phyloP scores from a whole-genome alignment of 1,140 invertebrate species.

The Batillaria attramentaria region DNA sequence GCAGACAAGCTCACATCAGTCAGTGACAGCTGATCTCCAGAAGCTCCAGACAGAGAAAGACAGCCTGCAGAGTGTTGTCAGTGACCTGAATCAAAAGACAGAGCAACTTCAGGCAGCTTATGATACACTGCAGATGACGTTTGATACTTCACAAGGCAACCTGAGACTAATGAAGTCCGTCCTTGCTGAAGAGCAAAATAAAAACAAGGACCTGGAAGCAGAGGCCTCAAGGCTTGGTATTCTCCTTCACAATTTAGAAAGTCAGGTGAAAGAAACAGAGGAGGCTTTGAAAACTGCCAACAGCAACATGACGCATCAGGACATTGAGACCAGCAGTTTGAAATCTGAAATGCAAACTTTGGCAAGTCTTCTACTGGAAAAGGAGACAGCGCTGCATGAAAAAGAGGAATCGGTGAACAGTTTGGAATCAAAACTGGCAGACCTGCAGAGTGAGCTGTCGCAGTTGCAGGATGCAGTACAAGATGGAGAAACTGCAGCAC shows the following conservation, averaged over 20 bases:
- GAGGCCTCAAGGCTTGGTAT: neutral
- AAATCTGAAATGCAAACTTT: neutral
- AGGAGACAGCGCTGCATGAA: neutral
- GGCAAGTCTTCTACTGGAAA: neutral
- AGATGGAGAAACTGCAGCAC: neutral
- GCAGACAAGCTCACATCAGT: neutral
- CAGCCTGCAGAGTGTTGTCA: neutral
- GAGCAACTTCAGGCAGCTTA: constrained; percentile 13
- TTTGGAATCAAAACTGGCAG: neutral
- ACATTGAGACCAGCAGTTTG: too few relatives aligned
- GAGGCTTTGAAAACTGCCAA: too few relatives aligned
- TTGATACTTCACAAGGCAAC: neutral
- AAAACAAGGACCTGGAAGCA: neutral
- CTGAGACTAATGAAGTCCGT: neutral
- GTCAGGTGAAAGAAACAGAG: too few relatives aligned
- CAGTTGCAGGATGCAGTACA: neutral
- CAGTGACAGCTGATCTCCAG: constrained; percentile 10
- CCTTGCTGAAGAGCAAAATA: constrained; percentile 1
- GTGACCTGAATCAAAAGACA: neutral
- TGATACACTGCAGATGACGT: constrained; percentile 7
- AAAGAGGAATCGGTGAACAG: neutral
- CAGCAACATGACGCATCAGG: too few relatives aligned
- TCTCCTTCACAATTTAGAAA: neutral
- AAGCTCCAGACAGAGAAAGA: constrained; percentile 14
- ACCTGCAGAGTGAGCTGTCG: constrained; percentile 7